Evolutionary conservation across 1,140 invertebrate genomes (phyloP), one percentile per base, ranked within the genome.

Genomic region (Ceratina australensis): DNA sequence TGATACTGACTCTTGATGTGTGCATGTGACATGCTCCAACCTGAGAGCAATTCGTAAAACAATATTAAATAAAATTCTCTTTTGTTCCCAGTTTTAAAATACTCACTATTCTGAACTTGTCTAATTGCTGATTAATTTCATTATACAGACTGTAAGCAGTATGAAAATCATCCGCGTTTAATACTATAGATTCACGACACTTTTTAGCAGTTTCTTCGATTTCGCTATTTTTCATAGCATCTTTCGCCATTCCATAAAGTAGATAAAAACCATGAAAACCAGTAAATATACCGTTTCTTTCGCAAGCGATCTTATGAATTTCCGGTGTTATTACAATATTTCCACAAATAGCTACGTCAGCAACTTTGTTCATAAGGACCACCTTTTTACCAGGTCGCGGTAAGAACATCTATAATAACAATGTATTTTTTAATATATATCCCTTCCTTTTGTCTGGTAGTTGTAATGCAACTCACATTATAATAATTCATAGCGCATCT

Each of bases 301-400:
- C 88, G 12, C 92, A 56, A 0, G 92, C 93, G 0, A 91, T 87
- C 20, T 82, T 82, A 20, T 93, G 86, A 0, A 94, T 91, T 56
- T 93, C 88, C 16, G 94, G 92, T 64, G 93, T 93, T 1, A 93
- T 89, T 3, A 95, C 90, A 22, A 90, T 83, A 81, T 94, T 93
- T 0, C 95, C 95, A 82, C 93, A 95, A 15, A 95, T 83, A 0
- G 94, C 92, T 79, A 95, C 89, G 80, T 95, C 94, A n/a, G 92
- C 65, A 79, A 94, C 92, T 73, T 92, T 92, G 18, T 92, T 87
- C 1, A 73, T 65, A 7, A 93, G 60, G 3, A 92, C 88, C 50
- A 94, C 89, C 52, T 93, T 81, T 59, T 90, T 80, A 1, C 90
- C 89, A 18, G 91, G 77, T 24, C 81, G 72, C 8, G 82, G 86